These are phyloP conservation scores for Sturnira hondurensis DNA, from an alignment of 2,113 vertebrate genomes.

Conservation along the genomic window DNA sequence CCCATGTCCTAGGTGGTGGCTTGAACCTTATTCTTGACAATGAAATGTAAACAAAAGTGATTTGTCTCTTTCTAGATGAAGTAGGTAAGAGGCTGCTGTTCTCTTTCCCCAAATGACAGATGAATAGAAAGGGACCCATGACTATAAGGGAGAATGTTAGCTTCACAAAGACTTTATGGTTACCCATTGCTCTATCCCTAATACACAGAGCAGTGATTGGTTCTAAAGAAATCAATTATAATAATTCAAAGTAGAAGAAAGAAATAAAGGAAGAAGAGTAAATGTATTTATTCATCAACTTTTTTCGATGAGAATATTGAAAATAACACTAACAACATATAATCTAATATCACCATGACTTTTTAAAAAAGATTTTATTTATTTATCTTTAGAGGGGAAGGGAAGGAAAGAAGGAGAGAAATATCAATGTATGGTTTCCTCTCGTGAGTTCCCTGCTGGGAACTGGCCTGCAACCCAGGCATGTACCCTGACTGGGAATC, in stretches of 20 bases:
- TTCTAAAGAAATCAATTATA: neutral
- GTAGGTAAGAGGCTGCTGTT: neutral
- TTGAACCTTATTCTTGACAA: neutral
- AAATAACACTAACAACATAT: neutral
- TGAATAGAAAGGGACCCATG: neutral
- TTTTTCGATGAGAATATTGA: neutral
- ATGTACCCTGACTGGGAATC: no score
- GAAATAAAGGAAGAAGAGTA: neutral
- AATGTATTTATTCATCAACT: neutral
- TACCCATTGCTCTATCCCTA: neutral
- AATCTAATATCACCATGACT: neutral
- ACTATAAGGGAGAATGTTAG: neutral
- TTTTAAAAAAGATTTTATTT: no score
- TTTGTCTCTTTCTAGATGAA: neutral
- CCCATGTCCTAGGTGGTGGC: neutral
- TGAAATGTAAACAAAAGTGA: neutral
- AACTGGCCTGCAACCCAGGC: no score
- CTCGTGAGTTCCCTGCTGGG: no score
- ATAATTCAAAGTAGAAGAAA: neutral
- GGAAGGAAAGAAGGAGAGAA: no score
- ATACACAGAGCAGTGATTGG: neutral
- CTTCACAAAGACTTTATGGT: neutral
- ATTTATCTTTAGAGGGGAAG: no score
- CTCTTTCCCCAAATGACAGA: neutral
- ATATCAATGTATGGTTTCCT: no score